These are phyloP conservation scores for Anagrus nilaparvatae DNA, from an alignment of 1,140 invertebrate genomes.

Conservation along the genomic window DNA sequence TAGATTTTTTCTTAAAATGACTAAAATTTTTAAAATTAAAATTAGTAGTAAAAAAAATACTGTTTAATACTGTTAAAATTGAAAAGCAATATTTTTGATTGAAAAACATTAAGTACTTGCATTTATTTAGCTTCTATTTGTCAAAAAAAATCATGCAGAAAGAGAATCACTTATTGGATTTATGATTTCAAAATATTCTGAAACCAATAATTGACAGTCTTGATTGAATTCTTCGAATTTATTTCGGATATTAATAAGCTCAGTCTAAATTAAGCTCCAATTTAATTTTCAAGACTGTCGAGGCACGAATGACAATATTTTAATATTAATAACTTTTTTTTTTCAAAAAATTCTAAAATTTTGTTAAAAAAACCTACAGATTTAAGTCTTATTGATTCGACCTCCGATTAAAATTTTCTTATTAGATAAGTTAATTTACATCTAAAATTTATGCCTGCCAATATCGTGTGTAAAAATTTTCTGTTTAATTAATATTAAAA, in stretches of 20 bases:
- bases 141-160: conserved; percentile 1
- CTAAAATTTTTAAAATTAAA: too few species aligned
- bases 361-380: conserved; percentile 9
- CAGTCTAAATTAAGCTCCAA: conserved; percentile 8
- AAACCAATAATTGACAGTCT: neutral
- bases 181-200: conserved; percentile 5
- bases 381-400: conserved; percentile 3
- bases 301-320: conserved; percentile 10
- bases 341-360: conserved; percentile 11
- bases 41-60: neutral
- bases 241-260: conserved; percentile 9
- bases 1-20: too few species aligned
- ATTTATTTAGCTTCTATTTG: conserved; percentile 1
- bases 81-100: neutral
- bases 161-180: conserved; percentile 13
- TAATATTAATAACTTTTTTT: neutral
- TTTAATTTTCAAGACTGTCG: conserved; percentile 10
- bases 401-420: conserved; percentile 6
- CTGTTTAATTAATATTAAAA: conserved; percentile 4
- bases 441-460: conserved; percentile 7
- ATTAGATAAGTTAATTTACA: conserved; percentile 3
- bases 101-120: neutral
- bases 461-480: conserved; percentile 9
- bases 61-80: neutral
- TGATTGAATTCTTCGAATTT: conserved; percentile 7